Evolutionary conservation across 2,797 vertebrate species (phyloP).

Genomic region (Syngnathus rostellatus): DNA sequence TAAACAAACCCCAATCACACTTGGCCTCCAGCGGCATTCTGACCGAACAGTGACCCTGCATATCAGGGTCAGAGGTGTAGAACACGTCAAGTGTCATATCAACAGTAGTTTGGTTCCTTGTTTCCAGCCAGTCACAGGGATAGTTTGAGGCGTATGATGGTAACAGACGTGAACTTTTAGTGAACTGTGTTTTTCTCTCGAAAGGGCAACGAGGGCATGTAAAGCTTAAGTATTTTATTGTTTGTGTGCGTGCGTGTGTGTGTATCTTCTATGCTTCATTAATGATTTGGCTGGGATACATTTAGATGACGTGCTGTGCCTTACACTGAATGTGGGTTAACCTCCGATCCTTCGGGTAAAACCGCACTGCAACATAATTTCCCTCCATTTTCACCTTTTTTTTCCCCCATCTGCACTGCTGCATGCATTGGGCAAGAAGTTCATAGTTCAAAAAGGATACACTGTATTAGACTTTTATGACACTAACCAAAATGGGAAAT

Average conservation of each 20-base stretch:
- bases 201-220: constrained; percentile 32
- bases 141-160: constrained; percentile 30
- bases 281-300: constrained; percentile 18
- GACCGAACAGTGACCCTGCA: constrained; percentile 60
- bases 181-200: constrained; percentile 47
- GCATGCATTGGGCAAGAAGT: background rate
- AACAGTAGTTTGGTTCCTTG: constrained; percentile 38
- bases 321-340: constrained; percentile 11
- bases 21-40: constrained; percentile 54
- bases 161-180: constrained; percentile 55
- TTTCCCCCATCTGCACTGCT: background rate
- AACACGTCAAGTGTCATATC: constrained; percentile 44
- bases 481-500: constrained; percentile 22
- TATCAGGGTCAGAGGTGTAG: constrained; percentile 57
- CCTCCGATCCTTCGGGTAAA: background rate
- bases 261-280: constrained; percentile 29
- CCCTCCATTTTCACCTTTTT: background rate
- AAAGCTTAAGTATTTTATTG: constrained; percentile 18
- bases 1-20: constrained; percentile 15
- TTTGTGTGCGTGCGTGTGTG: constrained; percentile 8
- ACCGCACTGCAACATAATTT: background rate
- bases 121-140: constrained; percentile 23
- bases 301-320: constrained; percentile 15
- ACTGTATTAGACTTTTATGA: constrained; percentile 42
- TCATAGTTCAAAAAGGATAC: background rate